Evolutionary conservation across 2,888 invertebrate species (phyloP).

Genomic region (Rutpela maculata): DNA sequence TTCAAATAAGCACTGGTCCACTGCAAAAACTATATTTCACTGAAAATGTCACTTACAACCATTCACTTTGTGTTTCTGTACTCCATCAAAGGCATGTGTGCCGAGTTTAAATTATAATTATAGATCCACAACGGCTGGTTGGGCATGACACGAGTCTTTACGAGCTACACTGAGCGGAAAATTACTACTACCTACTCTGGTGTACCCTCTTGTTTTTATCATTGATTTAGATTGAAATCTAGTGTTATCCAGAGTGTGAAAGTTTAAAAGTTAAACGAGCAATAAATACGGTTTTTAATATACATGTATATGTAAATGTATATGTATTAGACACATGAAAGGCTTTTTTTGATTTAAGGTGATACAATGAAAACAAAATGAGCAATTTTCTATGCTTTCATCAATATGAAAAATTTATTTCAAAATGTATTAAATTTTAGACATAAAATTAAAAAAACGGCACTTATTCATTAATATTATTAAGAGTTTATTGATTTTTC

Average conservation of each 20-base stretch:
- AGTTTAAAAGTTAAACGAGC: slow-evolving; percentile 21
- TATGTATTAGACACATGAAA: too few relatives aligned
- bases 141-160: slow-evolving; percentile 46
- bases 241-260: slow-evolving; percentile 21
- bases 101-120: slow-evolving; percentile 38
- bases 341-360: too few relatives aligned
- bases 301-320: neutral
- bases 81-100: slow-evolving; percentile 29
- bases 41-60: slow-evolving; percentile 23
- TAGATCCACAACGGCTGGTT: slow-evolving; percentile 38
- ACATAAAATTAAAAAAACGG: too few relatives aligned
- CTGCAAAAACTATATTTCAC: neutral
- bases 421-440: too few relatives aligned
- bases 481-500: too few relatives aligned
- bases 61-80: slow-evolving; percentile 8
- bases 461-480: too few relatives aligned
- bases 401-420: too few relatives aligned
- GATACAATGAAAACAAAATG: too few relatives aligned
- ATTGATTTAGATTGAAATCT: slow-evolving; percentile 46
- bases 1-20: neutral
- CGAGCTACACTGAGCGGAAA: slow-evolving; percentile 51
- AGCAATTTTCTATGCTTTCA: too few relatives aligned
- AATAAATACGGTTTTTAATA: neutral
- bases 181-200: slow-evolving; percentile 44
- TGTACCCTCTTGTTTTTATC: slow-evolving; percentile 39